Conservation (phyloP, 2,888 invertebrate genomes). For the Limnephilus marmoratus region DNA sequence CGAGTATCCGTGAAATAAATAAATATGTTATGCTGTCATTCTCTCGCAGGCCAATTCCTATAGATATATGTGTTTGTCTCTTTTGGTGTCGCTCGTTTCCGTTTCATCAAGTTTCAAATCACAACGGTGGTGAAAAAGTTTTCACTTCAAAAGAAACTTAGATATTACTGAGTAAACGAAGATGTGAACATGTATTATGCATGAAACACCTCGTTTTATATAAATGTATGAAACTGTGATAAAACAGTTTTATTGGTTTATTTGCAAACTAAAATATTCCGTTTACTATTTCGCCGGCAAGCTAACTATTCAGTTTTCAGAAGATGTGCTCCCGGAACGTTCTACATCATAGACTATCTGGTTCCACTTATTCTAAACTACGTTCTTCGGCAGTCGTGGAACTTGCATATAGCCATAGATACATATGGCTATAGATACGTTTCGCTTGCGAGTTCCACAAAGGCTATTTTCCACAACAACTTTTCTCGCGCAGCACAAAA, state of each 20-base stretch:
- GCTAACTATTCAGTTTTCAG: background rate
- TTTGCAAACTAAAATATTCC: background rate
- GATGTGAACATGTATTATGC: too few species aligned
- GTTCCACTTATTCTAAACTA: conserved; percentile 14
- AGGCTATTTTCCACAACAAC: conserved; percentile 43
- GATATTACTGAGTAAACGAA: too few species aligned
- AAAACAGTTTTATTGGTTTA: background rate
- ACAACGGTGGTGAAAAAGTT: too few species aligned
- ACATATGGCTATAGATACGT: background rate
- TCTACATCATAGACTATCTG: conserved; percentile 8
- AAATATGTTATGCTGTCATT: too few species aligned
- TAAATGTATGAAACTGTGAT: too few species aligned
- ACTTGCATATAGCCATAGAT: background rate
- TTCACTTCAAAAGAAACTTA: too few species aligned
- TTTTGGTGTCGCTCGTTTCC: too few species aligned
- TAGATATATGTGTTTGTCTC: too few species aligned
- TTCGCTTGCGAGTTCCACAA: conserved; percentile 31
- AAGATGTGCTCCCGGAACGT: background rate
- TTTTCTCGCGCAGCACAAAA: conserved; percentile 37
- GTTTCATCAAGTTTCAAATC: too few species aligned
- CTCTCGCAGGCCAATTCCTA: too few species aligned
- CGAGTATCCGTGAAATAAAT: too few species aligned
- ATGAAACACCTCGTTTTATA: too few species aligned
- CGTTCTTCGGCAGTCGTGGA: background rate
- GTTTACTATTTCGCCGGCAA: background rate